Base-by-base conservation (phyloP, 2,113 vertebrate genomes). In the Prionailurus viverrinus region DNA sequence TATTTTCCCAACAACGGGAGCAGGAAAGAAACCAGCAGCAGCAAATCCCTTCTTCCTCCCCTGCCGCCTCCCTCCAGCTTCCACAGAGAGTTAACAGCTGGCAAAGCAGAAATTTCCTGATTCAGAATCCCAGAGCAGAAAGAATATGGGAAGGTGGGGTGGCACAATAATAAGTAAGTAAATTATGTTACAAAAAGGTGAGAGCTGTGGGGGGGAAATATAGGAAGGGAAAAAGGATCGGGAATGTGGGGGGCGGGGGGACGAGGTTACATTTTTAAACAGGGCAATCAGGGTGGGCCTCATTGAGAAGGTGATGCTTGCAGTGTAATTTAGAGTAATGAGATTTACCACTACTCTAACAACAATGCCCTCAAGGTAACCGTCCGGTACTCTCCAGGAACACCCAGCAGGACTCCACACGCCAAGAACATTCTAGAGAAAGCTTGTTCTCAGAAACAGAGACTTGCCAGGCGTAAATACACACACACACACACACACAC, bases 341-440 rank as follows among this genome's bases (percentile, higher is more conserved):
- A 63, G 33, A 63, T 53, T 69, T 27, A 63, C 81, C 4, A 3
- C 12, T 36, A 13, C 58, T 61, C 31, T 16, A 61, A 45, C 51
- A 45, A 31, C 29, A 61, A 7, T 14, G 73, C 5, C 41, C 41
- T 41, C 8, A 10, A 39, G 29, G 45, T 45, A 9, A 45, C 45
- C 45, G 1, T 45, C 45, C 45, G 8, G 45, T 45, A 45, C 45
- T 45, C 45, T 45, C 27, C 2, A 1, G 3, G 74, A 2, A 76
- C 83, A n/a, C 63, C 82, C n/a, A 41, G n/a, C 45, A 31, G 12
- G 23, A 74, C 21, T 29, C 11, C 84, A 7, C 18, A 66, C 31
- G 18, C 55, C 36, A 74, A 92, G 55, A 88, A n/a, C 45, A 82
- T 80, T 86, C 74, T 63, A 93, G 61, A 80, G 83, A 96, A 80